Conservation (phyloP, 2,113 vertebrate genomes). For the Serinus canaria region DNA sequence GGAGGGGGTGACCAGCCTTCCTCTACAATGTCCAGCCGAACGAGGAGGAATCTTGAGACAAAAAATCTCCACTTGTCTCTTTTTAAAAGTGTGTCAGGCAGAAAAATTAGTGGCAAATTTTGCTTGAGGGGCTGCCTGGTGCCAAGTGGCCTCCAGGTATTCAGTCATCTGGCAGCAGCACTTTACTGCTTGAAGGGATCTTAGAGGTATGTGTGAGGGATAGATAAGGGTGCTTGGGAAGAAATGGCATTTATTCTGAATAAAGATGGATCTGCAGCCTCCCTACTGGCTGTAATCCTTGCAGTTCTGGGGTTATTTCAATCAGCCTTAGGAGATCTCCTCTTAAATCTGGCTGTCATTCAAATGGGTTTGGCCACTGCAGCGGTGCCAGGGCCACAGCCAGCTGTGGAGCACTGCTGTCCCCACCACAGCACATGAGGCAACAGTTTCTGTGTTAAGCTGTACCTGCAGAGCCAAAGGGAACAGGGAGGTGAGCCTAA, state of each 20-base stretch:
- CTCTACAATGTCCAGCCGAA: not conserved
- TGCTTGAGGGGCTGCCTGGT: not conserved
- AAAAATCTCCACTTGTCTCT: not conserved
- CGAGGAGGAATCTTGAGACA: not conserved
- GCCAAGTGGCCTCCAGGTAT: constrained; percentile 2
- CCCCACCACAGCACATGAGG: not conserved
- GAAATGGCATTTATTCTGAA: constrained; percentile 21
- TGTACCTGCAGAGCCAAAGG: not conserved
- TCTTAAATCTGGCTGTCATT: not conserved
- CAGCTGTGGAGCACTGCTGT: not conserved
- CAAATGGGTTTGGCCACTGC: not conserved
- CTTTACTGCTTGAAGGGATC: constrained; percentile 27
- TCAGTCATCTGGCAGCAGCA: not conserved
- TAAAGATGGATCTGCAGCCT: constrained; percentile 24
- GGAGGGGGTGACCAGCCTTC: not conserved
- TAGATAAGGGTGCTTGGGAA: constrained; percentile 52
- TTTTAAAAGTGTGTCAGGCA: not conserved
- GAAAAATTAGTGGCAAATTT: not conserved
- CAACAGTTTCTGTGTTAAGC: not conserved
- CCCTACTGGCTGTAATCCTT: constrained; percentile 42
- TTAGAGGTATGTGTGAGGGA: constrained; percentile 28
- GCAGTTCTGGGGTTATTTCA: constrained; percentile 22
- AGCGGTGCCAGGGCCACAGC: not conserved
- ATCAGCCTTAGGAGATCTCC: not conserved
- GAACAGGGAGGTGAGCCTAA: not conserved